Percentiles rank a stretch among this genome's conserved stretches.
Evolutionary conservation across 1,140 invertebrate species (phyloP).

Genomic region (Ericerus pela): DNA sequence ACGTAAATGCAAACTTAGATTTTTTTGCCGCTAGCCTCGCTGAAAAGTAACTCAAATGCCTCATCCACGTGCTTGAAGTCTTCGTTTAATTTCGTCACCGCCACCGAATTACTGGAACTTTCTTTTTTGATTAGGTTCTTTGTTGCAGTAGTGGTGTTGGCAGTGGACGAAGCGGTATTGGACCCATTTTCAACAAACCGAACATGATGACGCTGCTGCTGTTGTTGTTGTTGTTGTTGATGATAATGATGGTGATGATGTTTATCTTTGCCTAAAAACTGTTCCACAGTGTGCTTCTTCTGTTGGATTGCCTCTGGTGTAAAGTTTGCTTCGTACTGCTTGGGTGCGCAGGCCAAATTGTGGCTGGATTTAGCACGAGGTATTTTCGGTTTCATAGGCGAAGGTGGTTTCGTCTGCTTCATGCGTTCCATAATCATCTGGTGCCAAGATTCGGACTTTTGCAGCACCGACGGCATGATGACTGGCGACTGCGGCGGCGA

Average conservation of each 20-base stretch:
- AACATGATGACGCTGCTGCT: not conserved
- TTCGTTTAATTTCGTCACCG: constrained; percentile 21
- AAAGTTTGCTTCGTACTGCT: constrained; percentile 61
- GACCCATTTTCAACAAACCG: too few relatives aligned
- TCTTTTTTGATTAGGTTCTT: too few relatives aligned
- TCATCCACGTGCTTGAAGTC: constrained; percentile 32
- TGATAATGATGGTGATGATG: constrained; percentile 9
- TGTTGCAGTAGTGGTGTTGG: too few relatives aligned
- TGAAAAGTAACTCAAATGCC: constrained; percentile 30
- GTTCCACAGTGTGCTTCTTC: constrained; percentile 52
- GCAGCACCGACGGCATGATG: constrained; percentile 33
- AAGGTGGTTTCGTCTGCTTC: constrained; percentile 15
- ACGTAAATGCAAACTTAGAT: too few relatives aligned
- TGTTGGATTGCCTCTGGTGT: constrained; percentile 54
- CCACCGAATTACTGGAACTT: not conserved
- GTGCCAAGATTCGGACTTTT: constrained; percentile 67
- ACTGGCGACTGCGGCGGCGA: constrained; percentile 17
- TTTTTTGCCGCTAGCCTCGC: constrained; percentile 15
- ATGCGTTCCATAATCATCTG: constrained; percentile 38
- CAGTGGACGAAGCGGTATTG: not conserved
- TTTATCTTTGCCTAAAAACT: constrained; percentile 45
- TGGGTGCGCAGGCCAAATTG: constrained; percentile 44
- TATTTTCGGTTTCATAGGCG: constrained; percentile 38
- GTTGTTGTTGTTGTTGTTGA: not conserved
- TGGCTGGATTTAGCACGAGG: constrained; percentile 48